Percentiles rank a stretch among this genome's conserved stretches.
Evolutionary conservation across 2,888 invertebrate species (phyloP).

Genomic region (Acleris literana): DNA sequence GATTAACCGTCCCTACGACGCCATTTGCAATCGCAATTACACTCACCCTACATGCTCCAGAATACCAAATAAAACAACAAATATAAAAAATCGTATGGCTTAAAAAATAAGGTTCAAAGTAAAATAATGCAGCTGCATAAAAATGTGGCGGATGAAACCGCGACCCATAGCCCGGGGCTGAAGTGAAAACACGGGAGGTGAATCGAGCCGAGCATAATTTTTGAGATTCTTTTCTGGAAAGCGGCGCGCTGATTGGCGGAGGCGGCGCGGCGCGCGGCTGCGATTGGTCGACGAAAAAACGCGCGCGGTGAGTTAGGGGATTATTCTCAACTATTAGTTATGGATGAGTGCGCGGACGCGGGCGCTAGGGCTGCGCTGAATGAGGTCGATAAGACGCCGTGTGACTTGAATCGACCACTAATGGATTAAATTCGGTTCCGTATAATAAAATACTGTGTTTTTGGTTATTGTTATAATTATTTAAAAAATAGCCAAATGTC

Average conservation of each 20-base stretch:
- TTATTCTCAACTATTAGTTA: slow-evolving; percentile 82
- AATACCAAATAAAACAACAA: slow-evolving; percentile 27
- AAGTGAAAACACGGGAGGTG: slow-evolving; percentile 67
- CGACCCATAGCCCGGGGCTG: slow-evolving; percentile 68
- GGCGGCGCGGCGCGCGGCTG: slow-evolving; percentile 49
- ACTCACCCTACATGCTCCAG: slow-evolving; percentile 51
- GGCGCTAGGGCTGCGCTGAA: slow-evolving; percentile 50
- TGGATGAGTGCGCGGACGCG: slow-evolving; percentile 68
- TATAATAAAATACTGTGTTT: no score
- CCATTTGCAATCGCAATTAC: slow-evolving; percentile 79
- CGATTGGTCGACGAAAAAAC: slow-evolving; percentile 73
- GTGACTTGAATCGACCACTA: neutral
- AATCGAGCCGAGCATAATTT: slow-evolving; percentile 69
- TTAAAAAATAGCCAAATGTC: no score
- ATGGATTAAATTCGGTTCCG: no score
- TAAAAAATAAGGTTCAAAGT: slow-evolving; percentile 51
- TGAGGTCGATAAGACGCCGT: neutral
- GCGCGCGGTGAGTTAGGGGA: slow-evolving; percentile 71
- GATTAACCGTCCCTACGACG: slow-evolving; percentile 60
- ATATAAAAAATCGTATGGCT: neutral
- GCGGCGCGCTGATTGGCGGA: slow-evolving; percentile 67
- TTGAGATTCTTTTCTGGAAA: slow-evolving; percentile 70
- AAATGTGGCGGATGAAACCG: slow-evolving; percentile 53
- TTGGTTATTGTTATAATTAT: no score
- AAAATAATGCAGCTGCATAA: slow-evolving; percentile 35